Evolutionary conservation across 2,797 vertebrate species (phyloP), one percentile per base, ranked within the genome.

Genomic region (Adelosebastes latens): DNA sequence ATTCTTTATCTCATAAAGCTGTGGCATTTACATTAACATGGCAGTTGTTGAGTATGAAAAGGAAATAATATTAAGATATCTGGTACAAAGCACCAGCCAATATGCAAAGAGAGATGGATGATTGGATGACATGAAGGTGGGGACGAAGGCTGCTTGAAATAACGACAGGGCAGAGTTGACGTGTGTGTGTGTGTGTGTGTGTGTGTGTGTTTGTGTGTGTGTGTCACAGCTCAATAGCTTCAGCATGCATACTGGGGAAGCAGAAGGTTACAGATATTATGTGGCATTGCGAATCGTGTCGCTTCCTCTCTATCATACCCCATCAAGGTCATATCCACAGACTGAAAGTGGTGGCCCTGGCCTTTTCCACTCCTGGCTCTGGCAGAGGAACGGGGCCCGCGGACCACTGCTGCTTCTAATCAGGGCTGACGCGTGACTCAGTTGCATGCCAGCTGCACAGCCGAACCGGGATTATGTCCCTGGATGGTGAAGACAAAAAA

Each of bases 381-480:
- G 90, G 92, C 88, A 92, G 94, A 93, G 92, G 87, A 90, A 91
- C 53, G 87, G 85, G 91, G 91, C 93, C 94, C 74, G 87, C 90
- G 89, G 94, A 92, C 91, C 87, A 90, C 91, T 94, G 94, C 92
- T 94, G 94, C 94, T 95, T 95, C 95, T 96, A 96, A 96, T 96
- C 94, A 93, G 92, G 93, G 92, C 92, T 95, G 96, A 96, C 92
- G 94, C 85, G 93, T 96, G 96, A 96, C 95, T 96, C 95, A 96
- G 95, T 94, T 82, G 92, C 91, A 94, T 93, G 94, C 94, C 95
- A 95, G 94, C 91, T 94, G 90, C 86, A 91, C 91, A 91, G 94
- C 93, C 90, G 92, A 93, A 93, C 87, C 81, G 85, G 89, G 91
- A 95, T 95, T 95, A 92, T 95, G 93, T 94, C 94, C 94, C 91